phyloP scores from a whole-genome alignment of 1,140 invertebrate genomes.

The Ericerus pela region DNA sequence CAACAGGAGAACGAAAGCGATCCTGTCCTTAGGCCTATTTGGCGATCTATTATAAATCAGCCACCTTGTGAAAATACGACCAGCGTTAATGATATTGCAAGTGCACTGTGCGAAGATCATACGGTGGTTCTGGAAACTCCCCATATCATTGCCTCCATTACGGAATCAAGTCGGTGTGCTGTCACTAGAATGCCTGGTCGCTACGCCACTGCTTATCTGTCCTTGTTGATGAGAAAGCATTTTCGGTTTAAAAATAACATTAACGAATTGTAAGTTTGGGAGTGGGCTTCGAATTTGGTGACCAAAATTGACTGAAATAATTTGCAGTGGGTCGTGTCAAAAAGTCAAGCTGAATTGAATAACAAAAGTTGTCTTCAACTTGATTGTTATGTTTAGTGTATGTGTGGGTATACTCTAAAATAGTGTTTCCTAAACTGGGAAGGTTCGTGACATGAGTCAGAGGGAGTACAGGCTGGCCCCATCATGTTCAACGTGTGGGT shows the following conservation, averaged over 20 bases:
- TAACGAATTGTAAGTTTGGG: conserved; percentile 15
- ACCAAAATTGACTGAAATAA: no score
- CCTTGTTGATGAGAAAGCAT: conserved; percentile 13
- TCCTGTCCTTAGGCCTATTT: conserved; percentile 5
- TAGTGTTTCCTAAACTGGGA: no score
- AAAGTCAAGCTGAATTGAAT: no score
- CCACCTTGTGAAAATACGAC: conserved; percentile 11
- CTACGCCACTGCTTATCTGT: conserved; percentile 12
- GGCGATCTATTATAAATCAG: conserved; percentile 15
- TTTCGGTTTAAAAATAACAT: neutral
- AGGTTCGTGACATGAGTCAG: no score
- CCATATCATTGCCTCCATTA: conserved; percentile 14
- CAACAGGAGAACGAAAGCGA: conserved; percentile 17
- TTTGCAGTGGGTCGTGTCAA: no score
- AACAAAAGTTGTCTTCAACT: no score
- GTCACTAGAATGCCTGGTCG: conserved; percentile 15
- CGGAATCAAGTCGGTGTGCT: conserved; percentile 6
- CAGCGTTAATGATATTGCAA: conserved; percentile 4
- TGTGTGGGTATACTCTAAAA: no score
- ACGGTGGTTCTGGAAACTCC: conserved; percentile 17
- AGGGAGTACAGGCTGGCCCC: no score
- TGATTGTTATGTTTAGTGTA: no score
- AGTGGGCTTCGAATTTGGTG: neutral
- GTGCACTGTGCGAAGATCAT: conserved; percentile 9
- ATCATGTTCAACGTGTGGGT: no score